Evolutionary conservation across 2,797 vertebrate species (phyloP).

Genomic region (Scomberomorus guttatus): DNA sequence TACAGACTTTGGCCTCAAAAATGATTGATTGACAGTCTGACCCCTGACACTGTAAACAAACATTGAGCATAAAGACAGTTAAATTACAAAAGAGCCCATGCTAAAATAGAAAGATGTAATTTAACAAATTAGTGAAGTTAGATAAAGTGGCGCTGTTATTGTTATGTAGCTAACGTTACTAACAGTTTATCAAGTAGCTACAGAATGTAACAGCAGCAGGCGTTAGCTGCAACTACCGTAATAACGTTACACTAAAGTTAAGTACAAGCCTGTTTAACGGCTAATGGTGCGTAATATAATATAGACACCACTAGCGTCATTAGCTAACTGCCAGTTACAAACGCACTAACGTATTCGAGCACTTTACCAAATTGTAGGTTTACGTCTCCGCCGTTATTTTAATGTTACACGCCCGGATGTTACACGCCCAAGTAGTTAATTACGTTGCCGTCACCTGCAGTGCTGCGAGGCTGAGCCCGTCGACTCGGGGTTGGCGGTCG

Average conservation of each 20-base stretch:
- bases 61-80: too few relatives aligned
- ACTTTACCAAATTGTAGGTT: background rate
- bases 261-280: background rate
- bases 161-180: too few relatives aligned
- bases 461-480: background rate
- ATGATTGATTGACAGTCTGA: background rate
- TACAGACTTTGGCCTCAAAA: too few relatives aligned
- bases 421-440: background rate
- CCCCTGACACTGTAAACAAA: background rate
- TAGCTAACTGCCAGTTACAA: background rate
- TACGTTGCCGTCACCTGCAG: conserved; percentile 53
- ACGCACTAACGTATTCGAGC: background rate
- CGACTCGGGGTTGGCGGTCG: background rate
- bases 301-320: background rate
- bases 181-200: background rate
- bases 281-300: background rate
- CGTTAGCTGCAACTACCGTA: background rate
- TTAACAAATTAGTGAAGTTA: too few relatives aligned
- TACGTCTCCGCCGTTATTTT: background rate
- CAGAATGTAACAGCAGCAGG: too few relatives aligned
- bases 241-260: background rate
- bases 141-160: too few relatives aligned
- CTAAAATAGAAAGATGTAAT: background rate
- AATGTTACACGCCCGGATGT: background rate
- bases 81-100: background rate